Evolutionary conservation across 35 echinoderm and acorn worm species (phyloP).

Genomic region (Apostichopus parvimensis): DNA sequence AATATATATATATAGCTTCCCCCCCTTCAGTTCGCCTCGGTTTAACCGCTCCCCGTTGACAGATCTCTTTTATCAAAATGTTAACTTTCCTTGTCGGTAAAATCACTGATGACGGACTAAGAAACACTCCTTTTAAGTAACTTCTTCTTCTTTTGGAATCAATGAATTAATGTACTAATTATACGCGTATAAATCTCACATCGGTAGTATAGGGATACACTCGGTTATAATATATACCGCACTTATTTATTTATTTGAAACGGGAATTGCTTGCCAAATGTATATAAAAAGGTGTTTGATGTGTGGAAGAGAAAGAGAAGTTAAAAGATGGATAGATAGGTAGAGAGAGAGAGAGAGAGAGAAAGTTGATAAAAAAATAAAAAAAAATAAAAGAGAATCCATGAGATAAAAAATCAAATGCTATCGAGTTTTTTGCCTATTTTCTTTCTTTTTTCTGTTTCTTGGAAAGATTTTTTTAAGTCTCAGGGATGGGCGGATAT

Average conservation of each 20-base stretch:
- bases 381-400: neutral
- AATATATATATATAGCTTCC: too few species aligned
- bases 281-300: conserved; percentile 52
- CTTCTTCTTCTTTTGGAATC: conserved; percentile 11
- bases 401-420: conserved; percentile 23
- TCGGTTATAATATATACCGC: conserved; percentile 39
- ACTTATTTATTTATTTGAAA: conserved; percentile 59
- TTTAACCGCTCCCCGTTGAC: neutral
- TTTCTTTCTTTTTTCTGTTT: neutral
- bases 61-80: neutral
- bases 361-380: conserved; percentile 8
- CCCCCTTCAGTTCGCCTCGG: neutral
- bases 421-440: neutral
- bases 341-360: neutral
- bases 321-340: neutral
- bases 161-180: conserved; percentile 61
- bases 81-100: conserved; percentile 6
- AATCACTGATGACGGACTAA: conserved; percentile 34
- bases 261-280: conserved; percentile 59
- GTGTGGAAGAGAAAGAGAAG: conserved; percentile 11
- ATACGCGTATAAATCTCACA: conserved; percentile 47
- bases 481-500: conserved; percentile 30
- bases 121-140: conserved; percentile 8
- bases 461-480: neutral
- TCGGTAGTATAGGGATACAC: neutral